These are phyloP conservation scores for Falco rusticolus DNA, from an alignment of 2,797 vertebrate genomes.

Conservation along the genomic window DNA sequence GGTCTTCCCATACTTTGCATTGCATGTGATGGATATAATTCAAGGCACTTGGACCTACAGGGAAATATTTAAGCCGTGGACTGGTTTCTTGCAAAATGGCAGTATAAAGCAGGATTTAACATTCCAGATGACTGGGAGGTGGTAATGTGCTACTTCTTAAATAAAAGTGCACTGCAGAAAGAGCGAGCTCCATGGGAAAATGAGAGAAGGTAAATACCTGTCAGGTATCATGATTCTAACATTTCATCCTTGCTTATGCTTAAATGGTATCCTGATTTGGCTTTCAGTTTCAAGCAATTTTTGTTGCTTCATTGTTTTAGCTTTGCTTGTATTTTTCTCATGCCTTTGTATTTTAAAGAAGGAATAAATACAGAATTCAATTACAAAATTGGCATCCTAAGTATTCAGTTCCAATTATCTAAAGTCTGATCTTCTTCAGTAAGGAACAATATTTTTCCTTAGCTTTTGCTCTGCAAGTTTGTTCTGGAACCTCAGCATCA, in stretches of 20 bases:
- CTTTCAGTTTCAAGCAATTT: not conserved
- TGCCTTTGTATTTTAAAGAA: not conserved
- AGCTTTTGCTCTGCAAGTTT: not conserved
- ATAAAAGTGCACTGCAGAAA: not conserved
- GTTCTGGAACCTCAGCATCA: not conserved
- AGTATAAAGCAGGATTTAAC: not conserved
- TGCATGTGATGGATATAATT: not conserved
- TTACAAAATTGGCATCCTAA: not conserved
- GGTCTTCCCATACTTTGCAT: not conserved
- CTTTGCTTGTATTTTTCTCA: not conserved
- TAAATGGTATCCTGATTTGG: not conserved
- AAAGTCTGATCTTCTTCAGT: not conserved
- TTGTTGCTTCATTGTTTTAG: not conserved
- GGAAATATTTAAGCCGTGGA: not conserved
- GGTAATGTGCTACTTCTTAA: not conserved
- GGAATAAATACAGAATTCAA: not conserved
- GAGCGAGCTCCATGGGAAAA: not conserved
- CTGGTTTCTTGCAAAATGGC: not conserved
- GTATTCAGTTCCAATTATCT: not conserved
- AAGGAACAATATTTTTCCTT: not conserved
- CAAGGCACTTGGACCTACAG: not conserved
- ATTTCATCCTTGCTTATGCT: not conserved
- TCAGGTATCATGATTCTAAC: not conserved
- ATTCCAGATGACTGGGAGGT: not conserved
- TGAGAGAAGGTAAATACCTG: not conserved